Percentiles rank a stretch among this genome's conserved stretches.
Conservation (phyloP, 2,797 vertebrate genomes). For the Pelodytes ibericus region DNA sequence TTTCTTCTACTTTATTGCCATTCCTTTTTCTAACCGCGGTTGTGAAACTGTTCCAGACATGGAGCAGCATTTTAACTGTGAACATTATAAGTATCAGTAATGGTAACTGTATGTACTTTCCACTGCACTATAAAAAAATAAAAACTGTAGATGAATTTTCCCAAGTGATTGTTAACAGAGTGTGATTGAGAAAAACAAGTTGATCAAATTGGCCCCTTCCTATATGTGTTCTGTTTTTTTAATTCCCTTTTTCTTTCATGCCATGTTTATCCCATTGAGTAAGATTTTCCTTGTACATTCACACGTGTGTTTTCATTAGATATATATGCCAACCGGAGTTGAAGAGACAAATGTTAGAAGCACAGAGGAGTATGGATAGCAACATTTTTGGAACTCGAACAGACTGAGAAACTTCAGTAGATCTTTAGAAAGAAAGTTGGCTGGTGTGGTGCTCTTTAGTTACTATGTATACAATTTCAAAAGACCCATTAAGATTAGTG, state of each 20-base stretch:
- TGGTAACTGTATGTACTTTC: conserved; percentile 10
- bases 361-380: neutral
- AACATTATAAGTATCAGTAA: neutral
- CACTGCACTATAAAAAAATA: neutral
- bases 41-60: neutral
- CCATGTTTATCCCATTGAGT: neutral
- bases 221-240: neutral
- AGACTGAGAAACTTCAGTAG: too few relatives aligned
- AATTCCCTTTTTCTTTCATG: neutral
- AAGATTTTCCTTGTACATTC: neutral
- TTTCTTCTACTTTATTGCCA: neutral
- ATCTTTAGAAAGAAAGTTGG: too few relatives aligned
- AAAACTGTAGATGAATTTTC: neutral
- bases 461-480: too few relatives aligned
- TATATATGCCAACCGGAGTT: neutral
- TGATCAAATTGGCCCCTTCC: neutral
- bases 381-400: too few relatives aligned
- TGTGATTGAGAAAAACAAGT: conserved; percentile 14
- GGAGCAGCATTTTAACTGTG: neutral
- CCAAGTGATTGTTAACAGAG: neutral
- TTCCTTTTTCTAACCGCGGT: neutral
- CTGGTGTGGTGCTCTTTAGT: too few relatives aligned
- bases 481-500: too few relatives aligned
- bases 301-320: neutral
- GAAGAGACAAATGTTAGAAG: neutral